phyloP scores from a whole-genome alignment of 2,113 vertebrate genomes.

The Microcebus lehilahytsara region DNA sequence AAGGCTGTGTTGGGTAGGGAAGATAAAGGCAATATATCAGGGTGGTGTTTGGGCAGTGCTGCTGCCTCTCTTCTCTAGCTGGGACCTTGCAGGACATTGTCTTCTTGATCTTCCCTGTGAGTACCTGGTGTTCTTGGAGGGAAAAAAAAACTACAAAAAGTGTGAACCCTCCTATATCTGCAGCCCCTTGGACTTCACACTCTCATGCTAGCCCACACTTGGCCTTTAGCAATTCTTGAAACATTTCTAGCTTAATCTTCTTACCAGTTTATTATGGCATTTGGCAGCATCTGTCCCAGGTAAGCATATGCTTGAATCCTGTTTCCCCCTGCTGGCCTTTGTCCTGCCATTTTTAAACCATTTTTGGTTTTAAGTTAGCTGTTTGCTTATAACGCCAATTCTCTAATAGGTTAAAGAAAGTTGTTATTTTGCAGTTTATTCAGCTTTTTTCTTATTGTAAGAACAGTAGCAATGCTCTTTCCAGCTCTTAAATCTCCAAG shows the following conservation, averaged over 20 bases:
- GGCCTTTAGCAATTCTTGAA: slow-evolving; percentile 45
- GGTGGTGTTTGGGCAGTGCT: background rate
- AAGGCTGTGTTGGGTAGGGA: background rate
- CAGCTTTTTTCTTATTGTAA: background rate
- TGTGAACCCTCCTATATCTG: background rate
- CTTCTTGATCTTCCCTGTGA: background rate
- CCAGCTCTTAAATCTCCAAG: background rate
- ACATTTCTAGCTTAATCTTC: slow-evolving; percentile 37
- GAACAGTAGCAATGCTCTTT: background rate
- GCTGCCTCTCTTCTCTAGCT: background rate
- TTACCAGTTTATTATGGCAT: background rate
- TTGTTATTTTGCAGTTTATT: background rate
- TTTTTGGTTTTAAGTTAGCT: background rate
- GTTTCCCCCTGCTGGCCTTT: background rate
- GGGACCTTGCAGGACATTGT: background rate
- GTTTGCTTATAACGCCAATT: slow-evolving; percentile 7
- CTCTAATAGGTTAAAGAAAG: background rate
- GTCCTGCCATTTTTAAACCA: background rate
- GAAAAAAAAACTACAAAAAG: background rate
- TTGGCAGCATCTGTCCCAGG: slow-evolving; percentile 1
- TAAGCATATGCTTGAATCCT: background rate
- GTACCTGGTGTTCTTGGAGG: background rate
- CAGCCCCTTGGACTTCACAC: background rate
- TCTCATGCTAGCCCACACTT: background rate
- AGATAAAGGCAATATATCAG: background rate